Base-by-base conservation (phyloP, 2,113 vertebrate species). In the Pelodiscus sinensis region DNA sequence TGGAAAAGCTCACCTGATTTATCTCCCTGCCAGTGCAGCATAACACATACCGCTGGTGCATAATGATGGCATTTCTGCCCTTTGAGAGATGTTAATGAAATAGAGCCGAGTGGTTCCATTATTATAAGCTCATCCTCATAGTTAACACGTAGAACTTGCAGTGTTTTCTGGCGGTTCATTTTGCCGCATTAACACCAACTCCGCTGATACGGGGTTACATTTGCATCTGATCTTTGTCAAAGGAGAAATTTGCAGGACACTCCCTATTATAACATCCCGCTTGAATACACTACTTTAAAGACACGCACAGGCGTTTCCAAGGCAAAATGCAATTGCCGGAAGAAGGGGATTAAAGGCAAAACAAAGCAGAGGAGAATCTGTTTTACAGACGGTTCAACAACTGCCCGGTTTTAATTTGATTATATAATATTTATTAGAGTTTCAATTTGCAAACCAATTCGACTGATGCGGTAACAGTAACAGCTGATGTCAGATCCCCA, bases 271-370 rank as follows among this genome's bases (percentile, higher is more conserved):
- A 77, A n/a, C 18, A 16, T 27, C 56, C 31, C 8, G 55, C 35
- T 54, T 54, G 50, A 62, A 81, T 18, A 25, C 38, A 51, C 55
- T 54, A 44, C 38, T 14, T n/a, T 19, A 31, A 75, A 82, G 56
- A 27, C 35, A 29, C 21, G 18, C 31, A n/a, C 29, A 21, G 58
- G 80, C 71, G 75, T 51, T 65, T 22, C 2, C 71, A 85, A 81
- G 75, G 50, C 80, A 62, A 44, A 95, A 58, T 77, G 68, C 90
- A 57, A 65, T 55, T 55, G 57, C 18, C 83, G 82, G 22, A 80
- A 65, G 60, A 12, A 24, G 56, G 38, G 78, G 21, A 3, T 51
- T 71, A 79, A 75, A 84, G 78, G 81, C 62, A 1, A 51, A n/a
- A 77, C 79, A 21, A 58, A 24, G 54, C 35, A 2, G 82, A 56